Base-by-base conservation (phyloP, 2,888 invertebrate species). In the Limenitis camilla region DNA sequence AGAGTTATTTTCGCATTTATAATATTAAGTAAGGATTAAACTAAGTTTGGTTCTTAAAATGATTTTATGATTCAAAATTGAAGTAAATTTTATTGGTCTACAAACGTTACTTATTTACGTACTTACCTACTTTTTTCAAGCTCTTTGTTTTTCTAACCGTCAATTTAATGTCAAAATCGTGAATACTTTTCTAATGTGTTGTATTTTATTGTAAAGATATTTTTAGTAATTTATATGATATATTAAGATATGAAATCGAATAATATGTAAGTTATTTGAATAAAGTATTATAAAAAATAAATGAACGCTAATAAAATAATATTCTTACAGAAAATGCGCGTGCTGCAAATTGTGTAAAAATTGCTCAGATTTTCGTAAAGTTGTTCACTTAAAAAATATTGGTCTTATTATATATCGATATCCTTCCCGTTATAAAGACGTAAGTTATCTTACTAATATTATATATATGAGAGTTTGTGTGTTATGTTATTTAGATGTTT, bases 371-470 rank as follows among this genome's bases (percentile, higher is more conserved):
- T 74, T 73, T 48, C 61, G 69, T 51, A 73, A 75, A 62, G 55
- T 74, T 6, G 46, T 66, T 30, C 66, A 72, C 31, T 46, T 71
- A 2, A 61, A 69, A 52, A 65, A 70, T 40, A 56, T 60, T 11
- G 78, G 72, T 27, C 62, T 78, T 52, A 59, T 67, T 19, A 62
- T 77, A 49, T 76, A 75, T 60, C 63, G 63, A 9, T 66, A 68
- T 58, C 58, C 49, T 9, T 56, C 53, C 35, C 36, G 45, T 32
- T 47, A 42, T 19, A 55, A 62, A 35, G 39, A 62, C 55, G 72
- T 74, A 57, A 66, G 67, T 66, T 38, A 36, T 30, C 48, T 4
- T 9, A 10, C n/a, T n/a, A n/a, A n/a, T n/a, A n/a, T n/a, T n/a
- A n/a, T n/a, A n/a, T n/a, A n/a, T n/a, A n/a, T n/a, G n/a, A n/a